Conservation (phyloP, 2,113 vertebrate species). For the Megatriorchis doriae region DNA sequence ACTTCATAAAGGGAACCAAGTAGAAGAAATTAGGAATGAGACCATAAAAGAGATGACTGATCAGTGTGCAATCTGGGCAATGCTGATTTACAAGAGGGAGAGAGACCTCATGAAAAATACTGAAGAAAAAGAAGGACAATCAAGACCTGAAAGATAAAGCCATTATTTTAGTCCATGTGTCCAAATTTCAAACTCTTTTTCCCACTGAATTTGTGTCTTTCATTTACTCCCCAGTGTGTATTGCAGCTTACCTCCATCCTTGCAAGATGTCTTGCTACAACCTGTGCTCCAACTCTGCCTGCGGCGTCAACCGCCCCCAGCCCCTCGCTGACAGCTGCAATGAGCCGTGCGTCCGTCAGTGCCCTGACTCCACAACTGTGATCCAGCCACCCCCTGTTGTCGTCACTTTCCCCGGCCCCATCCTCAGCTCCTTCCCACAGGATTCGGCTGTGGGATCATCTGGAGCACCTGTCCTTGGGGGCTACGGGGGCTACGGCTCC, state of each 20-base stretch:
- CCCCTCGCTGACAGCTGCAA: background rate
- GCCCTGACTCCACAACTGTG: background rate
- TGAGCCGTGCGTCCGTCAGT: background rate
- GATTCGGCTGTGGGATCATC: background rate
- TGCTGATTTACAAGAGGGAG: background rate
- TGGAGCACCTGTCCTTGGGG: background rate
- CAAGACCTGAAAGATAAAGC: background rate
- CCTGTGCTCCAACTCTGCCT: background rate
- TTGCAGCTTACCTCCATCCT: too few species aligned
- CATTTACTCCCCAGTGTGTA: background rate
- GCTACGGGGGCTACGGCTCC: background rate
- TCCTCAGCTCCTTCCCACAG: slow-evolving; percentile 31
- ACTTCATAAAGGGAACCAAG: background rate
- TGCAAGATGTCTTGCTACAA: background rate
- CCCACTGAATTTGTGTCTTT: background rate
- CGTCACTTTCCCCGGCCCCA: background rate
- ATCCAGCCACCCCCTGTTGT: background rate
- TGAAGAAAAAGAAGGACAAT: background rate
- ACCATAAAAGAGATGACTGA: background rate
- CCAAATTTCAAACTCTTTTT: background rate
- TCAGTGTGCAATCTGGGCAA: background rate
- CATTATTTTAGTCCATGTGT: background rate
- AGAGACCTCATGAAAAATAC: background rate
- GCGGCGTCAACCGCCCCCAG: background rate
- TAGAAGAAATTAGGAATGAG: background rate